phyloP scores from a whole-genome alignment of 2,797 vertebrate genomes.

The Xyrichtys novacula region DNA sequence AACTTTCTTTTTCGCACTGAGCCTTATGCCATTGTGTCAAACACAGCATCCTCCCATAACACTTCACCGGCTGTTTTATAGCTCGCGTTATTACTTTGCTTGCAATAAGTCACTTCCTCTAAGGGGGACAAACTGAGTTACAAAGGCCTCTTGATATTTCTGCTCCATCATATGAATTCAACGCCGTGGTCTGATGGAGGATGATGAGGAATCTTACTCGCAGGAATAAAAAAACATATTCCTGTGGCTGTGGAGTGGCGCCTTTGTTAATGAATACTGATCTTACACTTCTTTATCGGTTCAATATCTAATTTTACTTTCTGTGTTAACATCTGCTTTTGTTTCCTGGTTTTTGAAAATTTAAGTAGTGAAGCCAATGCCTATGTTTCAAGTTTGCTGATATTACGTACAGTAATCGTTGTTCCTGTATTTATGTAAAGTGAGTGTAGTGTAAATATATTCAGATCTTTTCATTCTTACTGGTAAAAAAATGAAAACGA shows the following conservation, averaged over 20 bases:
- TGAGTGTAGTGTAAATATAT: slow-evolving; percentile 99
- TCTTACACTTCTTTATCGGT: slow-evolving; percentile 71
- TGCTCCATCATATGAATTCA: slow-evolving; percentile 54
- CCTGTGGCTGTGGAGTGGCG: slow-evolving; percentile 68
- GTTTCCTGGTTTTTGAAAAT: slow-evolving; percentile 86
- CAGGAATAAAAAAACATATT: slow-evolving; percentile 37
- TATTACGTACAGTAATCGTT: slow-evolving; percentile 96
- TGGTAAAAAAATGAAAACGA: slow-evolving; percentile 74
- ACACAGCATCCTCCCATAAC: slow-evolving; percentile 69
- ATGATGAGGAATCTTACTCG: slow-evolving; percentile 58
- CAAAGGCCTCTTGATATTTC: slow-evolving; percentile 59
- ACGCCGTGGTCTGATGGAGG: slow-evolving; percentile 51
- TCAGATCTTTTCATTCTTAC: slow-evolving; percentile 96
- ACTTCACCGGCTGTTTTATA: slow-evolving; percentile 73
- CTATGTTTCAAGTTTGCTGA: slow-evolving; percentile 96
- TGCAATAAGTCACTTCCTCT: slow-evolving; percentile 71
- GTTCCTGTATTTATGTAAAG: slow-evolving; percentile 99
- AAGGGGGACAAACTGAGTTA: slow-evolving; percentile 48
- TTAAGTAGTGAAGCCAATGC: slow-evolving; percentile 94
- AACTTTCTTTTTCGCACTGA: slow-evolving; percentile 78
- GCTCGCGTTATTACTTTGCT: slow-evolving; percentile 71
- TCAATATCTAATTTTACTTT: slow-evolving; percentile 81
- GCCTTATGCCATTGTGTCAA: slow-evolving; percentile 80
- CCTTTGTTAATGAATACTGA: slow-evolving; percentile 77
- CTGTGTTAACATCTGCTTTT: slow-evolving; percentile 79